These are phyloP conservation scores for Euglossa dilemma DNA, from an alignment of 1,140 invertebrate genomes.

Conservation along the genomic window DNA sequence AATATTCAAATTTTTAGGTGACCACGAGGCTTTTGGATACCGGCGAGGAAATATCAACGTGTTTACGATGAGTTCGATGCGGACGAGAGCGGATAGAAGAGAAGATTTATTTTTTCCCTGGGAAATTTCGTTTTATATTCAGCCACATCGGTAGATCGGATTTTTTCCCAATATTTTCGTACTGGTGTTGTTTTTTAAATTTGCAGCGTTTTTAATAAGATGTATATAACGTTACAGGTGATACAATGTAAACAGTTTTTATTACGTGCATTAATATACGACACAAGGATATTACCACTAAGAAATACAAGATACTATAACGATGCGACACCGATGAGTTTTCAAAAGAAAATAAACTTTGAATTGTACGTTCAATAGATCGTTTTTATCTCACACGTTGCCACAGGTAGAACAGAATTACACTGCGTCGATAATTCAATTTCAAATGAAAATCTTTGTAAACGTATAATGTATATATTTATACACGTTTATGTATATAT, in stretches of 20 bases:
- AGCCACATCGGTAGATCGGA: neutral
- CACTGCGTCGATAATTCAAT: neutral
- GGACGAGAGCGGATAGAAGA: neutral
- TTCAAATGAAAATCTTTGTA: neutral
- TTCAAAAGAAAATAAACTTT: neutral
- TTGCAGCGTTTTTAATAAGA: no score
- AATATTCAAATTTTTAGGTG: neutral
- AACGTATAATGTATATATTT: neutral
- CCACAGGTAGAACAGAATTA: neutral
- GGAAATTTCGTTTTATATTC: neutral
- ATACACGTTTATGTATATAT: neutral
- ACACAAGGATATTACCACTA: neutral
- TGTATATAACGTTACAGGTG: neutral
- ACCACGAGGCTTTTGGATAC: no score
- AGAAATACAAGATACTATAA: neutral
- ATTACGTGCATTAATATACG: neutral
- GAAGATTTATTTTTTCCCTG: neutral
- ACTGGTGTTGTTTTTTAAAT: neutral
- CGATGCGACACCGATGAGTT: neutral
- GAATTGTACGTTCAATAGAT: neutral
- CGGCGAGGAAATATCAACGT: neutral
- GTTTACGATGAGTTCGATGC: no score
- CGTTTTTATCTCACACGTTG: neutral
- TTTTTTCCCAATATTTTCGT: neutral
- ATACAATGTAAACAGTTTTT: neutral